phyloP scores from a whole-genome alignment of 1,140 invertebrate genomes.

The Neuroterus valhalla region DNA sequence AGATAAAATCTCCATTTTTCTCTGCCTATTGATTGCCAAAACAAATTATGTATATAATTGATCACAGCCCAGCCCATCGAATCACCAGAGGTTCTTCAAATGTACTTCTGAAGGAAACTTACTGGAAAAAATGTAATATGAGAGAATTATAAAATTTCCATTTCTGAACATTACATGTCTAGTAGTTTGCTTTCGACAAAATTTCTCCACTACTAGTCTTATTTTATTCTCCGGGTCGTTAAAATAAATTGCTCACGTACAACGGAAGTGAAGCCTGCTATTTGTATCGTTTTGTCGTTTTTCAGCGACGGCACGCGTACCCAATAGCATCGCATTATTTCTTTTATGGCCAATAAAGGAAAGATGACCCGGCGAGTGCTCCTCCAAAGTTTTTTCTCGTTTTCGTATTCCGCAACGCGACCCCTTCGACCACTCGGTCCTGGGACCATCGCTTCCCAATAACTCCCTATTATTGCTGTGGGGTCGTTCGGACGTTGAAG shows the following conservation, averaged over 20 bases:
- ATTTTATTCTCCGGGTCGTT: slow-evolving; percentile 8
- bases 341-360: slow-evolving; percentile 74
- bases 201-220: not conserved
- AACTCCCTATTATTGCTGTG: slow-evolving; percentile 63
- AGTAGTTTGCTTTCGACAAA: no score
- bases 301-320: slow-evolving; percentile 64
- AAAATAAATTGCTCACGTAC: slow-evolving; percentile 27
- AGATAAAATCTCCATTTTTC: not conserved
- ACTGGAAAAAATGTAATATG: no score
- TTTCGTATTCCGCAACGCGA: slow-evolving; percentile 38
- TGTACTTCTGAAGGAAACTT: no score
- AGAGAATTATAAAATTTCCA: no score
- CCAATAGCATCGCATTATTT: slow-evolving; percentile 71
- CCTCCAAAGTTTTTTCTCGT: slow-evolving; percentile 42
- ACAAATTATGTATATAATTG: no score
- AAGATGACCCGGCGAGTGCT: slow-evolving; percentile 56
- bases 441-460: slow-evolving; percentile 45
- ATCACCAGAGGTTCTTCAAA: no score
- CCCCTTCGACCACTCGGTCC: slow-evolving; percentile 44
- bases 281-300: slow-evolving; percentile 71
- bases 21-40: no score
- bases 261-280: slow-evolving; percentile 34
- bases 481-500: slow-evolving; percentile 63
- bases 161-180: no score
- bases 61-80: no score